Conservation (phyloP, 1,140 invertebrate genomes). For the Eupristina koningsbergeri region DNA sequence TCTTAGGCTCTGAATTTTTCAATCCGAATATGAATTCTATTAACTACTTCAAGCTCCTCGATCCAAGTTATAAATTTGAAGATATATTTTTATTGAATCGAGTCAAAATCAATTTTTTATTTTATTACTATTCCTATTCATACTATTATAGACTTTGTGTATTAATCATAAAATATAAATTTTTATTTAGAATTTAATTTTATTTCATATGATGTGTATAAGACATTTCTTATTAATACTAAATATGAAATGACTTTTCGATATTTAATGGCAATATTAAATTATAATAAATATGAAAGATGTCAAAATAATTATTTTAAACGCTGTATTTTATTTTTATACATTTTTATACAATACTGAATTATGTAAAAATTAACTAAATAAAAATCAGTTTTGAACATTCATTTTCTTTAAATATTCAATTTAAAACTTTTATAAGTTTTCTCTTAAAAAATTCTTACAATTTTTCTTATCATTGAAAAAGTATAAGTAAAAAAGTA, state of each 20-base stretch:
- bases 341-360: too few species aligned
- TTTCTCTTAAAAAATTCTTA: slow-evolving; percentile 6
- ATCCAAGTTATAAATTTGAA: background rate
- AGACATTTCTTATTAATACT: too few species aligned
- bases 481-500: slow-evolving; percentile 15
- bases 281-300: too few species aligned
- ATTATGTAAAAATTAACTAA: background rate
- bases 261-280: too few species aligned
- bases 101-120: background rate
- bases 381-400: background rate
- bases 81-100: background rate
- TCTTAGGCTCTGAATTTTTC: background rate
- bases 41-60: background rate
- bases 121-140: too few species aligned
- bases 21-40: background rate
- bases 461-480: background rate
- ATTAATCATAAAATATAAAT: too few species aligned
- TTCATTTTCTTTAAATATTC: background rate
- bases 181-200: too few species aligned
- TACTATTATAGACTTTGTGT: too few species aligned
- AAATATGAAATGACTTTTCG: too few species aligned
- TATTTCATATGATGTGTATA: too few species aligned
- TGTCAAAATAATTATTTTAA: too few species aligned
- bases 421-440: background rate
- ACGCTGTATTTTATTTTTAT: too few species aligned